Base-by-base conservation (phyloP, 2,113 vertebrate genomes). In the Phyllopteryx taeniolatus region DNA sequence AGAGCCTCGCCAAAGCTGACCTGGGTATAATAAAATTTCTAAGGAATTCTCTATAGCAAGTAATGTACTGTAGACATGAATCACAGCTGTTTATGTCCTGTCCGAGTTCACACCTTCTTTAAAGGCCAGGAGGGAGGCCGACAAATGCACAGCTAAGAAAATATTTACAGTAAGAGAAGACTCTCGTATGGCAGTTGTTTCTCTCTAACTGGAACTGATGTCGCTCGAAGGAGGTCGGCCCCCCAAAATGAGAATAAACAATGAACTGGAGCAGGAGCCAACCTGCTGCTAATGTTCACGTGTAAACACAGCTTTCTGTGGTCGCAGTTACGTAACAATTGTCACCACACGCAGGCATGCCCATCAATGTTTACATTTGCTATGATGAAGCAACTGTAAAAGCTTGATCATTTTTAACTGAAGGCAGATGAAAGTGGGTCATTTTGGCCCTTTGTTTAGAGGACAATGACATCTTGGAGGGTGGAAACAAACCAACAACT, bases 151-250 rank as follows among this genome's bases (percentile, higher is more conserved):
- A 83, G 87, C 85, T 90, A 90, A 84, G 83, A 85, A 92, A 93
- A 92, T 93, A 89, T 92, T 92, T 93, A 92, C 86, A 91, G 79
- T 89, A 78, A 63, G 79, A 74, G 83, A 84, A 82, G 68, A 59
- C 79, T 85, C 81, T 70, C 81, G 74, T 86, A 83, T 77, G 82
- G 76, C 66, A 86, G 83, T 76, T 89, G 83, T 86, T 86, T 90
- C 86, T 88, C 75, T 87, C 85, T 78, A 27, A 72, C 66, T 75
- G 76, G 80, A 86, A 81, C 79, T 85, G 79, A 87, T 88, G 85
- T 83, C 15, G 19, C 78, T 73, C 20, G 78, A 84, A 82, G 88
- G 83, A 85, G 87, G 82, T 89, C 78, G 88, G 46, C 84, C 89
- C 79, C 90, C 70, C 74, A 76, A 76, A 68, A 78, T 74, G 83